phyloP scores from a whole-genome alignment of 2,888 invertebrate genomes.

The Cybosia mesomella region DNA sequence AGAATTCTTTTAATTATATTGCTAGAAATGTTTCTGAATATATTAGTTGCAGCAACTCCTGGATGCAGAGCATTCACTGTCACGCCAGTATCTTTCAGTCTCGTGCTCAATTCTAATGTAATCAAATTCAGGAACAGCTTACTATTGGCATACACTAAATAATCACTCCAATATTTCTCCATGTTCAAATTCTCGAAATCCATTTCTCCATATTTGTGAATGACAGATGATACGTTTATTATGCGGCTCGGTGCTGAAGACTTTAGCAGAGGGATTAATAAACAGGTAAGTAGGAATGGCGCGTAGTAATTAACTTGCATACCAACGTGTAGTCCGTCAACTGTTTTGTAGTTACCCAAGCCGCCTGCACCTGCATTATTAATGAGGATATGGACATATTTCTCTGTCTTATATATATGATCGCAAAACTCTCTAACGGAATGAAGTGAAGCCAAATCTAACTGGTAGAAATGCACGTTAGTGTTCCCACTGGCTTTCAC shows the following conservation, averaged over 20 bases:
- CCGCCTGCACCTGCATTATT: conserved; percentile 88
- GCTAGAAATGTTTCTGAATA: conserved; percentile 88
- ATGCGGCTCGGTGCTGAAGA: conserved; percentile 88
- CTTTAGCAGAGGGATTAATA: conserved; percentile 85
- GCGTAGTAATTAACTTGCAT: conserved; percentile 92
- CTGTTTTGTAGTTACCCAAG: conserved; percentile 83
- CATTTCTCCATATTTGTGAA: conserved; percentile 83
- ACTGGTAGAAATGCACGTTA: conserved; percentile 68
- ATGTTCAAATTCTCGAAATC: conserved; percentile 82
- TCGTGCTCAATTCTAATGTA: conserved; percentile 87
- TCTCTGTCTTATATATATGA: conserved; percentile 80
- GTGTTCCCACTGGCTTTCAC: conserved; percentile 72
- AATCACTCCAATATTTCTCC: conserved; percentile 84
- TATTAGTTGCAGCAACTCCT: conserved; percentile 89
- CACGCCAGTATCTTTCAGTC: conserved; percentile 87
- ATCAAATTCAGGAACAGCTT: conserved; percentile 90
- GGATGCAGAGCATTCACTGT: conserved; percentile 91
- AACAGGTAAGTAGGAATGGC: conserved; percentile 90
- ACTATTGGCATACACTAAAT: conserved; percentile 80
- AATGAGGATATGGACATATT: conserved; percentile 85
- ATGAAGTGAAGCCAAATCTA: conserved; percentile 79
- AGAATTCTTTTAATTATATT: conserved; percentile 66
- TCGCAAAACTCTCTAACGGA: conserved; percentile 87
- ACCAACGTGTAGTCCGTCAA: conserved; percentile 89
- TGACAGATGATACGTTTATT: conserved; percentile 88